These are phyloP conservation scores for Crotalus tigris DNA, from an alignment of 2,113 vertebrate genomes.

Conservation along the genomic window DNA sequence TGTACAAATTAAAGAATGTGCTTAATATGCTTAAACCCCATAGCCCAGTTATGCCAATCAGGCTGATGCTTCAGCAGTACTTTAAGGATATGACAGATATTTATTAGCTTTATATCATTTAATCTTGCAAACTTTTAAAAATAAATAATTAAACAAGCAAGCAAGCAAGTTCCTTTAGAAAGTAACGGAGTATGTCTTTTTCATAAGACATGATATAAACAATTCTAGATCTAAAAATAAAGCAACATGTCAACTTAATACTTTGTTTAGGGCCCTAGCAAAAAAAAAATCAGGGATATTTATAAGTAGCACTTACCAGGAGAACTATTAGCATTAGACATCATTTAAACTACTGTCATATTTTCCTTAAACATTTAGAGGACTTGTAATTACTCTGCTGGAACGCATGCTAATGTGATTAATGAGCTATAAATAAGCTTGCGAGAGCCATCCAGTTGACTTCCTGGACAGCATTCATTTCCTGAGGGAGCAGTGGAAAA, in stretches of 20 bases:
- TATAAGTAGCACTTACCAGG: slow-evolving; percentile 48
- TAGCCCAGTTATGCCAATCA: not conserved
- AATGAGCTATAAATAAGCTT: not conserved
- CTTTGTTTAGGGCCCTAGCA: slow-evolving; percentile 21
- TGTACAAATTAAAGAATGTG: not conserved
- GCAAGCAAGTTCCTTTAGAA: slow-evolving; percentile 24
- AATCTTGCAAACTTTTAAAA: not conserved
- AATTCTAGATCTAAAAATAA: not conserved
- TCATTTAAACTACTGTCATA: slow-evolving; percentile 51
- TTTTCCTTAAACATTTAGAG: slow-evolving; percentile 49
- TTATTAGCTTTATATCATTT: not conserved
- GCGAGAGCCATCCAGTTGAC: fast-evolving
- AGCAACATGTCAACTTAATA: slow-evolving; percentile 7
- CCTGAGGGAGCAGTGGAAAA: not conserved
- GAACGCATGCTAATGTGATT: slow-evolving; percentile 12
- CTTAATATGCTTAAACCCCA: not conserved
- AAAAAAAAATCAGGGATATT: slow-evolving; percentile 22
- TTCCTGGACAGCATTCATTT: not conserved
- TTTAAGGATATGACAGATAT: not conserved
- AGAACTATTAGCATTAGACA: slow-evolving; percentile 47
- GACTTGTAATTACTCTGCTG: slow-evolving; percentile 39
- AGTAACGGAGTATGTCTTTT: slow-evolving; percentile 33
- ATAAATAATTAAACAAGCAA: not conserved
- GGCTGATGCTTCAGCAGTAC: not conserved
- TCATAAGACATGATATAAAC: slow-evolving; percentile 15